A percentile compares a stretch with the other conserved stretches of the same genome.
Evolutionary conservation across 2,797 vertebrate genomes (phyloP).

Genomic region (Rhinoraja longicauda): DNA sequence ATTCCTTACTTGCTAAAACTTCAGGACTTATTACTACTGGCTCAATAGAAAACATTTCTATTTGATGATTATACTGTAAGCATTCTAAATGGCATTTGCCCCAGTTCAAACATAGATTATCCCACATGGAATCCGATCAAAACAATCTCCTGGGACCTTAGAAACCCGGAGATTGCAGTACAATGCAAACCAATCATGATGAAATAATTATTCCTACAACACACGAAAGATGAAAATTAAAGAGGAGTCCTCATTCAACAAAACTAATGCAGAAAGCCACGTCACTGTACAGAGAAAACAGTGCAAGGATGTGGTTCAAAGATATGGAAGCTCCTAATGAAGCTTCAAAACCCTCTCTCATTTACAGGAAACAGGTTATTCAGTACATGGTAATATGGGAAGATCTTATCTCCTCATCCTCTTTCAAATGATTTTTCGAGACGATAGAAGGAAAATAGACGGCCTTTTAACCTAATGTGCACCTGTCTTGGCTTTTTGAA

Average conservation of each 20-base stretch:
- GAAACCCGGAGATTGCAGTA: too few relatives aligned
- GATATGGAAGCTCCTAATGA: background rate
- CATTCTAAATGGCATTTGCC: too few relatives aligned
- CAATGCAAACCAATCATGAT: background rate
- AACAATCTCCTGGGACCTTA: too few relatives aligned
- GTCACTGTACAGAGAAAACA: background rate
- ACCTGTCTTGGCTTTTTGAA: background rate
- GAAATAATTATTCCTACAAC: background rate
- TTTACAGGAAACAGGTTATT: background rate
- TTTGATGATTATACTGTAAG: too few relatives aligned
- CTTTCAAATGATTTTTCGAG: background rate
- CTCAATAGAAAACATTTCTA: background rate
- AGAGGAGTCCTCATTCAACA: too few relatives aligned
- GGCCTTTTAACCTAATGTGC: background rate
- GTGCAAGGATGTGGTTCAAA: background rate
- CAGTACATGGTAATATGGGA: background rate
- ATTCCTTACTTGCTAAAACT: background rate
- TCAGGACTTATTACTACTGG: background rate
- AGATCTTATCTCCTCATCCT: background rate
- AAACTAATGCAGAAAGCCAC: background rate
- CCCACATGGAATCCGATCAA: too few relatives aligned
- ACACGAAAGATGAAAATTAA: background rate
- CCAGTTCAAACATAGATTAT: too few relatives aligned
- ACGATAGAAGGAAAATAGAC: background rate
- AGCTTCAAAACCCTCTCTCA: background rate